Evolutionary conservation across 2,888 invertebrate genomes (phyloP), one percentile per base, ranked within the genome.

Genomic region (Leptinotarsa juncta): DNA sequence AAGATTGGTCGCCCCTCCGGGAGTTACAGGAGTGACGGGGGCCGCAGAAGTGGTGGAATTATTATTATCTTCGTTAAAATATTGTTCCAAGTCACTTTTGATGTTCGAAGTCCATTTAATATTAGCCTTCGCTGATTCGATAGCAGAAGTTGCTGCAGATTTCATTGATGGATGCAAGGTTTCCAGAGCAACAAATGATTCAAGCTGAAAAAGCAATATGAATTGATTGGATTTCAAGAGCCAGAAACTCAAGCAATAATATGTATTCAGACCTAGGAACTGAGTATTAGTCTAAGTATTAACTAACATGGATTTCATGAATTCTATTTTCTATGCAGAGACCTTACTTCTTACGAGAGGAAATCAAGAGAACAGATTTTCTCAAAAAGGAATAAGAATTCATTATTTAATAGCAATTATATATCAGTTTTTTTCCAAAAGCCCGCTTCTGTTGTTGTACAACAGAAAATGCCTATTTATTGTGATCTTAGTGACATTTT

Each of bases 31-130:
- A 20, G 57, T 57, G 57, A 20, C 20, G 4, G 57, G 16, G 0
- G 14, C 7, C 12, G 57, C 2, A 57, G 12, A n/a, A 18, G 18
- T 18, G 5, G 57, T 57, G 12, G 57, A 51, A 16, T 51, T 57
- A 10, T 57, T 3, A 57, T 26, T 15, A 26, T 12, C 26, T 16
- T 2, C 32, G 3, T 62, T 12, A 3, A 62, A 62, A 42, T 62
- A 62, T 62, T 1, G n/a, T 1, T 62, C 62, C n/a, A 62, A 62
- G n/a, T 62, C 62, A 42, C n/a, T 26, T 62, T n/a, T 62, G n/a
- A 62, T 42, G 16, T 62, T 62, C 1, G 26, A n/a, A 32, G 42
- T n/a, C 62, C 62, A 62, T 32, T 62, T 15, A 42, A 42, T 62
- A 42, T 62, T 62, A 16, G 16, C 42, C 32, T n/a, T 62, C n/a